Base-by-base conservation (phyloP, 2,888 invertebrate species). In the Leptopterna dolabrata region DNA sequence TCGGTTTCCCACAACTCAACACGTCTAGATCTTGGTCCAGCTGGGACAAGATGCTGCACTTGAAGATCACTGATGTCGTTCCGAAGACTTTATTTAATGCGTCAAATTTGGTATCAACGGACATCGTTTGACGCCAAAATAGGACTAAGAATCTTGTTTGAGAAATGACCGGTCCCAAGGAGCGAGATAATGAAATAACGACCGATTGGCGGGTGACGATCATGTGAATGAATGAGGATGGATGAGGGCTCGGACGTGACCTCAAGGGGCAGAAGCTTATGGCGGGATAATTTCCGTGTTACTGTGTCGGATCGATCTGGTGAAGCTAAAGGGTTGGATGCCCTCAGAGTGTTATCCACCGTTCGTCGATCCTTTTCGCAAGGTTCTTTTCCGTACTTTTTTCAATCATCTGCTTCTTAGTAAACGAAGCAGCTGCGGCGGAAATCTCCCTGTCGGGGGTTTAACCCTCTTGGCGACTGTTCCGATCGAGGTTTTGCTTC, bases 261-360 rank as follows among this genome's bases (percentile, higher is more conserved):
- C 78, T 78, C 78, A 81, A 45, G 81, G 81, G 83, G 45, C 70
- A 29, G 43, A 43, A 63, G 83, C 83, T 41, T 83, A 83, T 41
- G 81, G 43, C 16, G 71, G 83, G 83, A 83, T 83, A 83, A 83
- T 83, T 83, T 83, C 83, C 43, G 83, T 83, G 83, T 81, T 55
- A 81, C 81, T 81, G 55, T 81, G 81, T 81, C 71, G 70, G 71
- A 83, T 83, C 83, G 83, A 83, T 83, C 83, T 24, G 71, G 76
- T 0, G 27, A 24, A 27, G 45, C 24, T 45, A 47, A 78, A 27
- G 45, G 78, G 78, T 45, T 45, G 78, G 78, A 78, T 78, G 78
- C 78, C 47, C 78, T 16, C 24, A 3, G 19, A 45, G 41, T 43
- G 41, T 43, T 76, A 78, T 27, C 78, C 47, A 45, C 27, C 45